Conservation (phyloP, 2,797 vertebrate genomes). For the Coendou prehensilis region DNA sequence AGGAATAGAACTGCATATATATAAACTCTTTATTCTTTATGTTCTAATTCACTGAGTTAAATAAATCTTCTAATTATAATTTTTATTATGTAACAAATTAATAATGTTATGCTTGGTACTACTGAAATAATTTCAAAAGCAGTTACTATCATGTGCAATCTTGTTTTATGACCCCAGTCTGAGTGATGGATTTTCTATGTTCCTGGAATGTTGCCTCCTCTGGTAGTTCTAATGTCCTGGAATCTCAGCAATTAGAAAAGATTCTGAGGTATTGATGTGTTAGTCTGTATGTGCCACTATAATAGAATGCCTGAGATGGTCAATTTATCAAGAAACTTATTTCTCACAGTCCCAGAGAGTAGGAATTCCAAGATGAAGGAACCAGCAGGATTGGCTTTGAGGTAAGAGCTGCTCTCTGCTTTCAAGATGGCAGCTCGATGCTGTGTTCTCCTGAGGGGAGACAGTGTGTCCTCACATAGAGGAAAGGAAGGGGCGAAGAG, state of each 20-base stretch:
- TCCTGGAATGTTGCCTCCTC: neutral
- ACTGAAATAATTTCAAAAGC: neutral
- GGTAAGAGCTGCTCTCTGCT: neutral
- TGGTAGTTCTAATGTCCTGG: neutral
- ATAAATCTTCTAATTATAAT: neutral
- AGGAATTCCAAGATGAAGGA: neutral
- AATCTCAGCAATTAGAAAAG: neutral
- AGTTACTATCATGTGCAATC: neutral
- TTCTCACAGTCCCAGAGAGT: neutral
- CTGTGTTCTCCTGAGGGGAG: neutral
- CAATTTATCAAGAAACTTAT: neutral
- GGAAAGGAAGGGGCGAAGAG: neutral
- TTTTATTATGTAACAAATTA: neutral
- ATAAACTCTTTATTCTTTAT: neutral
- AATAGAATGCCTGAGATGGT: neutral
- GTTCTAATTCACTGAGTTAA: neutral
- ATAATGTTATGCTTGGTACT: neutral
- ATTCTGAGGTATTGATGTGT: neutral
- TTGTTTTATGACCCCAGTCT: neutral
- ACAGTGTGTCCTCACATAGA: neutral
- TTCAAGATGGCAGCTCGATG: neutral
- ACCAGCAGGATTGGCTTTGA: neutral
- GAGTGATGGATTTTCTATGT: neutral
- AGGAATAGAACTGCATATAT: neutral
- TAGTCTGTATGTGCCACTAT: neutral